phyloP scores from a whole-genome alignment of 1,140 invertebrate species.

The Drosophila arawakana region DNA sequence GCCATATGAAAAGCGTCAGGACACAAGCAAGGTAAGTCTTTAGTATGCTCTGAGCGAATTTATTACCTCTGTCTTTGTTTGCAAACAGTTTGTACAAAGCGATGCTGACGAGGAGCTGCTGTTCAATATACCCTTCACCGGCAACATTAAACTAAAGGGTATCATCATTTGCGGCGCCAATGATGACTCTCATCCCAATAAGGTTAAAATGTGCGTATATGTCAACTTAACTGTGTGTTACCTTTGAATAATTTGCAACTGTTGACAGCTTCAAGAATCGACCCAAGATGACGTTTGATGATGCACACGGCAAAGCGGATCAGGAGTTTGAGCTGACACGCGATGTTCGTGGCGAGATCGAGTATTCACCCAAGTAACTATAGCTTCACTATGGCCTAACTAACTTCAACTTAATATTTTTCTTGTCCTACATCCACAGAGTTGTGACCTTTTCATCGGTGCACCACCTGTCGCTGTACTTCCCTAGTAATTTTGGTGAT shows the following conservation, averaged over 20 bases:
- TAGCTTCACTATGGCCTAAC: too few species aligned
- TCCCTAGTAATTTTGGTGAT: slow-evolving; percentile 94
- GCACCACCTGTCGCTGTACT: slow-evolving; percentile 94
- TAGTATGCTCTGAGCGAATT: neutral
- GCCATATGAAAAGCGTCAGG: slow-evolving; percentile 94
- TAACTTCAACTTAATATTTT: neutral
- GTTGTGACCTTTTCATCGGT: slow-evolving; percentile 96
- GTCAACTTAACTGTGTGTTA: neutral
- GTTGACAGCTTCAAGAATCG: slow-evolving; percentile 94
- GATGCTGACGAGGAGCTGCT: slow-evolving; percentile 97
- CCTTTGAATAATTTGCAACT: neutral
- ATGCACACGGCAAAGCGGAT: slow-evolving; percentile 89
- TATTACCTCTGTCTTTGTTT: slow-evolving; percentile 45
- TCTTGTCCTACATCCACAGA: slow-evolving; percentile 84
- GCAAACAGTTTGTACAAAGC: slow-evolving; percentile 94
- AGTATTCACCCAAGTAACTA: slow-evolving; percentile 94
- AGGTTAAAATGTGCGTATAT: slow-evolving; percentile 92
- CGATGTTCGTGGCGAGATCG: slow-evolving; percentile 91
- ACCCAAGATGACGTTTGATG: slow-evolving; percentile 97
- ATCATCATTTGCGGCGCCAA: slow-evolving; percentile 95
- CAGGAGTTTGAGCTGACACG: slow-evolving; percentile 96
- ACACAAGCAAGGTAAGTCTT: slow-evolving; percentile 84
- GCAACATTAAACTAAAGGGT: slow-evolving; percentile 97
- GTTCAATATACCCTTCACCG: slow-evolving; percentile 98
- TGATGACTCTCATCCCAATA: slow-evolving; percentile 92